Conservation (phyloP, 2,888 invertebrate species). For the Clunio marinus region DNA sequence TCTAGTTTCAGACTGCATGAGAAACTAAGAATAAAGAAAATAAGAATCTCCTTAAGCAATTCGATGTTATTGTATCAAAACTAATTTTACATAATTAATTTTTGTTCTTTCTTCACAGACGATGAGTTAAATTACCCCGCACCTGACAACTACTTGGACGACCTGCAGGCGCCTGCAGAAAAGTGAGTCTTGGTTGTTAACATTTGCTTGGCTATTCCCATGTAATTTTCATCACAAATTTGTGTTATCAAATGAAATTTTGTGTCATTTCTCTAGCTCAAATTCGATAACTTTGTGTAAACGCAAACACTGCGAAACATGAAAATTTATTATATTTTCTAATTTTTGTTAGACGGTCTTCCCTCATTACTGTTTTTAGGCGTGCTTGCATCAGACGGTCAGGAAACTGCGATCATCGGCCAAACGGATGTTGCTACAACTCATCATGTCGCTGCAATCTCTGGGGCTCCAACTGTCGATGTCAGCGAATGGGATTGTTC, state of each 20-base stretch:
- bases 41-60: too few species aligned
- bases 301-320: background rate
- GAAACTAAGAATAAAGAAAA: too few species aligned
- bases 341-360: constrained; percentile 69
- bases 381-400: constrained; percentile 76
- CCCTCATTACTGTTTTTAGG: constrained; percentile 79
- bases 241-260: background rate
- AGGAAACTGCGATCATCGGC: constrained; percentile 79
- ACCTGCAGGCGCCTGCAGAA: constrained; percentile 37
- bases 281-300: background rate
- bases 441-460: constrained; percentile 83
- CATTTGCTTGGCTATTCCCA: background rate
- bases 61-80: too few species aligned
- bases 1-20: too few species aligned
- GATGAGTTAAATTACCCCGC: constrained; percentile 37
- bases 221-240: background rate
- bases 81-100: too few species aligned
- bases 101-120: constrained; percentile 23
- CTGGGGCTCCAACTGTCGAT: constrained; percentile 84
- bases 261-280: background rate
- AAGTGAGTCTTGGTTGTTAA: constrained; percentile 37
- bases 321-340: constrained; percentile 3
- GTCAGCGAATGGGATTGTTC: constrained; percentile 83
- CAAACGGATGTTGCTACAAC: constrained; percentile 80
- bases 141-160: constrained; percentile 39